Base-by-base conservation (phyloP, 2,797 vertebrate species). In the Lepus oiostolus region DNA sequence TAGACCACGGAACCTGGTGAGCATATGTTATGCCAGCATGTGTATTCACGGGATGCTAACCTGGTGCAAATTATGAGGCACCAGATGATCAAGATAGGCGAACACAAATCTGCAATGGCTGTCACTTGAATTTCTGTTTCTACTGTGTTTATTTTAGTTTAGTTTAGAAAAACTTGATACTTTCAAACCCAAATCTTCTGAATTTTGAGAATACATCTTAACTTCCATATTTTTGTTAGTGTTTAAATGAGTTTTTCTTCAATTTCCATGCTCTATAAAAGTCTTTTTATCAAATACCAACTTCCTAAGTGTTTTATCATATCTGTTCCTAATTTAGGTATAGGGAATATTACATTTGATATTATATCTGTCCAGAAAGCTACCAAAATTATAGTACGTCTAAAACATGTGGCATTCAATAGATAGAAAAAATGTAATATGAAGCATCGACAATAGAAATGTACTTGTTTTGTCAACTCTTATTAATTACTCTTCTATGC, bases 131-230 rank as follows among this genome's bases (percentile, higher is more conserved):
- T 52, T 16, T 82, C 92, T 12, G 85, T 5, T 79, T 54, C 10
- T 28, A 3, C 22, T 38, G 7, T 68, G 13, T 81, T 87, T 79
- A n/a, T 68, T 94, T 95, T 60, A 42, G 22, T 95, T 93, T 68
- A 17, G 8, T 70, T 91, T 94, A 85, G 86, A 71, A 14, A 81
- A 91, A 76, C 13, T 90, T 17, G 50, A 86, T 87, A 81, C 19
- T 62, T n/a, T 82, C 30, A 14, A 85, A 80, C 12, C 67, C 77
- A 35, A 93, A 85, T 38, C 13, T 9, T 11, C 74, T 58, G 6
- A 42, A 82, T 14, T 65, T 75, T 93, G 35, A 82, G 30, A 82
- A 91, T 90, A 85, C 22, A 5, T 68, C 67, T 70, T 90, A 74
- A 38, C n/a, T 70, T 90, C 11, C 19, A 28, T 75, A 35, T 30